These are phyloP conservation scores for Chloebia gouldiae DNA, from an alignment of 2,113 vertebrate species.

Conservation along the genomic window DNA sequence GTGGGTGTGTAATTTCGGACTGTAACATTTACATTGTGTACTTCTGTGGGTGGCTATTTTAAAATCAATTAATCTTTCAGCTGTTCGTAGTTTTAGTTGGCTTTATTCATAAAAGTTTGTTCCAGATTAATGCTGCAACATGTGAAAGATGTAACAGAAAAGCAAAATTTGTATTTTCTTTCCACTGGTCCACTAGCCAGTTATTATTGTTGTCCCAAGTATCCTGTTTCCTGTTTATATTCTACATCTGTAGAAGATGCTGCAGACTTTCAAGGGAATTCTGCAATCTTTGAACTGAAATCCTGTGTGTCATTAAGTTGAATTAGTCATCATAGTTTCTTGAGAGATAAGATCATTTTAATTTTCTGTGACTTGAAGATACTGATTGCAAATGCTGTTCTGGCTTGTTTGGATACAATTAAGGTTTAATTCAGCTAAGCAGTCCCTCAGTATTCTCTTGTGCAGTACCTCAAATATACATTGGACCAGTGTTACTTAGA, in stretches of 20 bases:
- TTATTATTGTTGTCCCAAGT: neutral
- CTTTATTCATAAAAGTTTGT: neutral
- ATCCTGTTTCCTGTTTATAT: neutral
- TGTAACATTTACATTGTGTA: neutral
- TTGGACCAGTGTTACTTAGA: neutral
- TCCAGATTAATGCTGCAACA: neutral
- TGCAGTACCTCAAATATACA: neutral
- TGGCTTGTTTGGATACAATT: neutral
- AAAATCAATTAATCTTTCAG: neutral
- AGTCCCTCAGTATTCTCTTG: neutral
- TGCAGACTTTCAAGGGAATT: neutral
- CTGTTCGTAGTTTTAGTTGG: neutral
- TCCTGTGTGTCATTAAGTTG: neutral
- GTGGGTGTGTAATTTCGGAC: neutral
- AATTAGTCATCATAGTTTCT: neutral
- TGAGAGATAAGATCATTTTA: neutral
- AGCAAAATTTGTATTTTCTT: neutral
- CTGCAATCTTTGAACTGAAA: neutral
- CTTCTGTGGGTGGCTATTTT: neutral
- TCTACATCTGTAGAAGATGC: neutral
- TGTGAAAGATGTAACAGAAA: neutral
- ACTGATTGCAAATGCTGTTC: neutral
- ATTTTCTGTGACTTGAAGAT: neutral
- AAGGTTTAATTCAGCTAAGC: neutral
- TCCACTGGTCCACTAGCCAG: neutral